Base-by-base conservation (phyloP, 2,888 invertebrate species). In the Crioceris asparagi region DNA sequence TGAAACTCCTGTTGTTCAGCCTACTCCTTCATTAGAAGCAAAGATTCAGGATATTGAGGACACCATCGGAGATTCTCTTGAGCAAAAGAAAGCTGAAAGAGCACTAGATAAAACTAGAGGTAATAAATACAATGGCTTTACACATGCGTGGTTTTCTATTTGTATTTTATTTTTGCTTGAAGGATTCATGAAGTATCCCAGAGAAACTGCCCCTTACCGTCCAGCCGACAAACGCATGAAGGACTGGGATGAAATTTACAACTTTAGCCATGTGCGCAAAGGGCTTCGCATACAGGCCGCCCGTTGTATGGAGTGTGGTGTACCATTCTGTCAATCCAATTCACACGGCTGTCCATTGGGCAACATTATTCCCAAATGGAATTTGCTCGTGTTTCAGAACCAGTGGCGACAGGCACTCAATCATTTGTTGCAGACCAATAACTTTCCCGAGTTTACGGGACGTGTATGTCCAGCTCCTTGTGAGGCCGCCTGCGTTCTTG, bases 301-400 rank as follows among this genome's bases (percentile, higher is more conserved):
- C 0, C 74, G 93, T 29, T 98, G 97, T 60, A 97, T 97, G 97
- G 97, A 97, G 58, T 97, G 97, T 64, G 97, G 97, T 16, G 93
- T 98, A n/a, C 93, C 93, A 6, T 93, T 94, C 71, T 98, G 98
- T 60, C 91, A 92, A 61, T 88, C 88, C 23, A 75, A 76, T 43
- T 74, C 77, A 25, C 88, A 94, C 61, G 97, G 97, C 32, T 98
- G 97, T 60, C 97, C 97, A 1, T 74, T 98, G 25, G 96, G 96
- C 19, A 98, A 98, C 65, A 92, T 98, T 51, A 93, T 98, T 49
- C 98, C 98, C 36, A 94, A 94, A 68, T 98, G 96, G 94, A 98
- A 98, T 66, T 91, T 96, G 59, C 77, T 98, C 14, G 75, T 98
- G n/a, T 97, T 85, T 71, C 77, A 84, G 57, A 83, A 80, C 32